Conservation (phyloP, 2,113 vertebrate genomes). For the Choloepus hoffmanni region DNA sequence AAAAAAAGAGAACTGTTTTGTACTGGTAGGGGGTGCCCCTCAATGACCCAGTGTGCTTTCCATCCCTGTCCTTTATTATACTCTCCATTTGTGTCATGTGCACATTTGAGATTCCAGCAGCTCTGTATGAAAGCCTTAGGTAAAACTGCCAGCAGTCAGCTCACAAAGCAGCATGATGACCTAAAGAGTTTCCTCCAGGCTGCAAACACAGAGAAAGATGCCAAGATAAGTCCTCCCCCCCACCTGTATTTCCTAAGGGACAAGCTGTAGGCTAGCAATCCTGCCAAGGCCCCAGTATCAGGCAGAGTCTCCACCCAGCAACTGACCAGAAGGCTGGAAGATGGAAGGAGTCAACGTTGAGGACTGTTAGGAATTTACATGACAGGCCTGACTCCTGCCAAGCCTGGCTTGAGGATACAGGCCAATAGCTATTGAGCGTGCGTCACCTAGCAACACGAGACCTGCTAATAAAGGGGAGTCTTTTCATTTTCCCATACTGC, state of each 20-base stretch:
- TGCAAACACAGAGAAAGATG: background rate
- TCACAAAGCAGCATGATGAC: background rate
- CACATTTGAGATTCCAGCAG: background rate
- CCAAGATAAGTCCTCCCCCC: background rate
- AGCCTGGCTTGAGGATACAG: background rate
- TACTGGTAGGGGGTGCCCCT: background rate
- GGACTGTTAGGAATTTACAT: background rate
- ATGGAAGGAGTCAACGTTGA: slow-evolving; percentile 40
- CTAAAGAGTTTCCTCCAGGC: background rate
- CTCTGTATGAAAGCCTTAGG: background rate
- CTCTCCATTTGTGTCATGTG: background rate
- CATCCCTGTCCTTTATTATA: background rate
- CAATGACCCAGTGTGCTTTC: slow-evolving; percentile 24
- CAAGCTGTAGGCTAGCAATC: background rate
- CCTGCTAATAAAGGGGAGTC: slow-evolving; percentile 54
- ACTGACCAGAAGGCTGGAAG: slow-evolving; percentile 54
- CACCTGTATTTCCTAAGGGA: slow-evolving; percentile 2
- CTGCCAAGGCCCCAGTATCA: background rate
- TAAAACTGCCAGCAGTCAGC: background rate
- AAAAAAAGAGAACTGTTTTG: background rate
- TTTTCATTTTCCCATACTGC: slow-evolving; percentile 73
- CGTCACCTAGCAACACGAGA: slow-evolving; percentile 77
- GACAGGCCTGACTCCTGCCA: slow-evolving; percentile 52
- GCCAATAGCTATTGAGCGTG: slow-evolving; percentile 48
- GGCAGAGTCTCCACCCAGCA: background rate